Conservation (phyloP, 2,113 vertebrate species). For the Rousettus leschenaultii region DNA sequence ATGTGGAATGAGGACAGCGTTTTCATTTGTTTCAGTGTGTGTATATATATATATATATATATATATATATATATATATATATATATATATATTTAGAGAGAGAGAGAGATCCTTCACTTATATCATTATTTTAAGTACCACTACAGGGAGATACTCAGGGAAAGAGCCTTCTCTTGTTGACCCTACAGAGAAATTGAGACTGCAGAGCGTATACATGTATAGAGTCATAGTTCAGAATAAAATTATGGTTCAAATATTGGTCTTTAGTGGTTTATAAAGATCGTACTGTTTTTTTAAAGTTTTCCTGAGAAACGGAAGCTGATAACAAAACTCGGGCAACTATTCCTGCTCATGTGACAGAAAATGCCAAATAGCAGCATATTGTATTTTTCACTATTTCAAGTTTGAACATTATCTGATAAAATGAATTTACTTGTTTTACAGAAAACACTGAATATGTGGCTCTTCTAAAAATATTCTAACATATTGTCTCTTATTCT, state of each 20-base stretch:
- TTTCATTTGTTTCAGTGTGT: neutral
- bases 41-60: no score
- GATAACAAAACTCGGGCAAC: neutral
- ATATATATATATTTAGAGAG: no score
- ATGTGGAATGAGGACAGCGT: neutral
- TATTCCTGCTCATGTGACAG: neutral
- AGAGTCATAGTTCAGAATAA: neutral
- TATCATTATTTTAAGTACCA: neutral
- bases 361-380: neutral
- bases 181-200: neutral
- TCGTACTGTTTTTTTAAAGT: neutral
- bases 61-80: no score
- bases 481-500: neutral
- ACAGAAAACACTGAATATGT: neutral
- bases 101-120: neutral
- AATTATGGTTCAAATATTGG: neutral
- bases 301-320: neutral
- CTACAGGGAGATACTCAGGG: neutral
- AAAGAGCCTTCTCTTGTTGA: neutral
- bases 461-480: neutral
- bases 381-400: neutral
- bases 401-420: neutral
- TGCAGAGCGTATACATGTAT: neutral
- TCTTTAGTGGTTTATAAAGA: neutral
- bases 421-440: neutral